A percentile compares a stretch with the other conserved stretches of the same genome.
Conservation (phyloP, 2,113 vertebrate genomes). For the Amphiprion ocellaris region DNA sequence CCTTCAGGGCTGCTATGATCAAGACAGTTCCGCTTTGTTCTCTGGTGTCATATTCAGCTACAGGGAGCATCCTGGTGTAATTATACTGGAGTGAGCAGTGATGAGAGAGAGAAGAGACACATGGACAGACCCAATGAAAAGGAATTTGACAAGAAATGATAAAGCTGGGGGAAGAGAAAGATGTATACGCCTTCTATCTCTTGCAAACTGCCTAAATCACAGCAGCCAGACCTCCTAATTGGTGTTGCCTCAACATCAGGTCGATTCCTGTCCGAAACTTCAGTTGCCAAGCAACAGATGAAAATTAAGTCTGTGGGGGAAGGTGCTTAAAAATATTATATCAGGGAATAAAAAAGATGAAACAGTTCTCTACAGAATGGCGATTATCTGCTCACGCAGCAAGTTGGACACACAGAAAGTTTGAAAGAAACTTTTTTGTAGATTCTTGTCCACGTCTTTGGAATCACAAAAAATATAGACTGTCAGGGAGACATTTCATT, state of each 20-base stretch:
- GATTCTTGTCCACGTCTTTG: too few species aligned
- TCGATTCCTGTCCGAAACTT: neutral
- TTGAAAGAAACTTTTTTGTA: too few species aligned
- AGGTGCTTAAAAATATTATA: neutral
- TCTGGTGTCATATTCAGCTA: constrained; percentile 6
- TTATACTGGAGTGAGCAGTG: constrained; percentile 14
- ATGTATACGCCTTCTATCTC: neutral
- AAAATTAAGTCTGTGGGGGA: neutral
- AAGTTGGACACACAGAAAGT: too few species aligned
- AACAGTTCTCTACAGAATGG: neutral
- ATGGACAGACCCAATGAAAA: neutral
- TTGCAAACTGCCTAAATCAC: neutral
- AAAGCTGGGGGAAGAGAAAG: neutral
- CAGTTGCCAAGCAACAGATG: constrained; percentile 42
- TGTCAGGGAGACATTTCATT: neutral
- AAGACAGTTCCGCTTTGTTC: constrained; percentile 13
- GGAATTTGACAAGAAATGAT: neutral
- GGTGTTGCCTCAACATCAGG: neutral
- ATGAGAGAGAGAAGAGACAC: neutral
- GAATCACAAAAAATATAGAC: too few species aligned
- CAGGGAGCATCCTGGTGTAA: constrained; percentile 11
- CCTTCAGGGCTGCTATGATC: constrained; percentile 25
- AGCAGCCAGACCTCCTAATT: neutral
- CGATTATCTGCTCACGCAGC: neutral
- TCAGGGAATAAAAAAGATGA: neutral